phyloP scores from a whole-genome alignment of 2,797 vertebrate genomes.

The Sebastes wilsoni region DNA sequence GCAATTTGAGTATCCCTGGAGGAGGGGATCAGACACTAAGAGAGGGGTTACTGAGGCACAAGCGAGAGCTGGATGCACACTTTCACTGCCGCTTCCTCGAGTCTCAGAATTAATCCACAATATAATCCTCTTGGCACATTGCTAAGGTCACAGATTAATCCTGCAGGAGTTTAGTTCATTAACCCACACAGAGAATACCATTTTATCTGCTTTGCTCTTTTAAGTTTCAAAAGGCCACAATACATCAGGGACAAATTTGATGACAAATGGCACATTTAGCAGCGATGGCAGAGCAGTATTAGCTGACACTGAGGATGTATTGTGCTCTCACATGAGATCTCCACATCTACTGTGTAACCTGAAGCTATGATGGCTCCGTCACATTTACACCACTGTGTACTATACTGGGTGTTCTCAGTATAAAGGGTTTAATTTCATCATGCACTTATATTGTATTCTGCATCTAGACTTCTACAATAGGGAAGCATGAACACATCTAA shows the following conservation, averaged over 20 bases:
- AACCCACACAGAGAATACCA: slow-evolving; percentile 11
- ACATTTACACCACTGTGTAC: background rate
- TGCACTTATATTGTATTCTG: background rate
- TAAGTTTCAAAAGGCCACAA: background rate
- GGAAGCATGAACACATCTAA: background rate
- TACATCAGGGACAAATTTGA: background rate
- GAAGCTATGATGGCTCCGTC: background rate
- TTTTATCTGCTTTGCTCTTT: slow-evolving; percentile 19
- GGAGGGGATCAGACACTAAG: background rate
- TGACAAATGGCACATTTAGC: slow-evolving; percentile 4
- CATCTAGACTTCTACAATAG: background rate
- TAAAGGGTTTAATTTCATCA: background rate
- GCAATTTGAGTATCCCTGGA: background rate
- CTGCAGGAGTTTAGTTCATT: slow-evolving; percentile 55
- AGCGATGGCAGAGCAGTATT: background rate
- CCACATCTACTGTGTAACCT: background rate
- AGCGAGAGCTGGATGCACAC: slow-evolving; percentile 6
- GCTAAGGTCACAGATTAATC: slow-evolving; percentile 59
- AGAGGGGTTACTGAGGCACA: background rate
- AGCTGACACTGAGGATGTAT: background rate
- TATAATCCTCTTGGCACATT: slow-evolving; percentile 62
- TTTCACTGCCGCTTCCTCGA: slow-evolving; percentile 24
- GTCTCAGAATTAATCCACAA: slow-evolving; percentile 56
- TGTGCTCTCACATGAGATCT: background rate
- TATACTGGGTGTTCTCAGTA: background rate